Percentiles rank a stretch among this genome's conserved stretches.
Conservation (phyloP, 2,797 vertebrate genomes). For the Poecilia gillii region DNA sequence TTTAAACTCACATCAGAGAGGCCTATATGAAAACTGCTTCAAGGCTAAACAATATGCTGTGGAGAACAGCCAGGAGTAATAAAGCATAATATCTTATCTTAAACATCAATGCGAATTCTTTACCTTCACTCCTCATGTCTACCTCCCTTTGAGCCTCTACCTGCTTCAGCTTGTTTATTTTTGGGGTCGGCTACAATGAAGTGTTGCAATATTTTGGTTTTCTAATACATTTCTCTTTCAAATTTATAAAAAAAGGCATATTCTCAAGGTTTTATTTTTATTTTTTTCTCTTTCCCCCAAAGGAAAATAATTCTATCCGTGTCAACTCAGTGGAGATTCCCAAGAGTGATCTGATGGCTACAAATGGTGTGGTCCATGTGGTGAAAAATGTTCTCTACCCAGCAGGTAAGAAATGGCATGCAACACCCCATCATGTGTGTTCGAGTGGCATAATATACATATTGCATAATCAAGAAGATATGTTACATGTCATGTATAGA, state of each 20-base stretch:
- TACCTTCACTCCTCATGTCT: conserved; percentile 4
- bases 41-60: conserved; percentile 24
- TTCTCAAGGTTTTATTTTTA: neutral
- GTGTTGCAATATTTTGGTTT: neutral
- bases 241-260: neutral
- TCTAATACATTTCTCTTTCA: neutral
- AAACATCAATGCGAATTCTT: conserved; percentile 32
- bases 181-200: neutral
- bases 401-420: conserved; percentile 76
- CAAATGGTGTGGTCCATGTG: conserved; percentile 94
- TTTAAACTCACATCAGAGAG: conserved; percentile 32
- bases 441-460: neutral
- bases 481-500: conserved; percentile 69
- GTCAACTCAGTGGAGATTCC: conserved; percentile 90
- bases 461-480: neutral
- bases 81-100: conserved; percentile 46
- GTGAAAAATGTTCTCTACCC: conserved; percentile 95
- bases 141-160: neutral
- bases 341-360: conserved; percentile 91
- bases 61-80: conserved; percentile 46
- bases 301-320: conserved; percentile 91
- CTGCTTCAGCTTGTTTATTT: conserved; percentile 4
- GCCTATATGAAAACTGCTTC: conserved; percentile 20
- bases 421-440: neutral
- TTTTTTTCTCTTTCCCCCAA: conserved; percentile 5